phyloP scores from a whole-genome alignment of 2,888 invertebrate genomes.

The Strigamia maritima region DNA sequence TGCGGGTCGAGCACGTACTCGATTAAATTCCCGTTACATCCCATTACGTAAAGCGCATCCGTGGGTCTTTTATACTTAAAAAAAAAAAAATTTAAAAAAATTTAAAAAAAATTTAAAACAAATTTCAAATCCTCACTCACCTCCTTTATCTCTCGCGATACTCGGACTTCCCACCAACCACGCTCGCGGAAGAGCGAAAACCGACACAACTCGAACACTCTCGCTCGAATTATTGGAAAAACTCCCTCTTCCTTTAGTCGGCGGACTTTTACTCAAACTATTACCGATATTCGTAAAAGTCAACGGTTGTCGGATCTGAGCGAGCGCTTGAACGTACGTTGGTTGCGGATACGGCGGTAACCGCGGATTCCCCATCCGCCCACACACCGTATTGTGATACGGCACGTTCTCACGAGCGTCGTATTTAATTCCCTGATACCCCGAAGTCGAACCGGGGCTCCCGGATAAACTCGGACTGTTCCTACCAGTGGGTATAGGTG shows the following conservation, averaged over 20 bases:
- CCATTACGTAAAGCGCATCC: constrained; percentile 85
- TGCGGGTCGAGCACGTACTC: constrained; percentile 84
- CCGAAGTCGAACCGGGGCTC: constrained; percentile 49
- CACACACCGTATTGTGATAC: constrained; percentile 48
- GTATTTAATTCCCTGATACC: constrained; percentile 42
- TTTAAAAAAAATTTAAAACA: background rate
- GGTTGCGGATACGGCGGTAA: constrained; percentile 89
- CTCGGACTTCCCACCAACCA: constrained; percentile 61
- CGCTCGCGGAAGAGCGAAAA: constrained; percentile 71
- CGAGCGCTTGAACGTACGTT: constrained; percentile 71
- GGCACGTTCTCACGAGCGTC: constrained; percentile 63
- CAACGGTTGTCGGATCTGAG: constrained; percentile 68
- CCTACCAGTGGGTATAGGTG: constrained; percentile 61
- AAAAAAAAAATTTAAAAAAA: constrained; percentile 1
- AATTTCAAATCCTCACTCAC: constrained; percentile 39
- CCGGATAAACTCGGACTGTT: constrained; percentile 63
- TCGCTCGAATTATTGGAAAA: constrained; percentile 49
- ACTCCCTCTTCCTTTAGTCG: constrained; percentile 41
- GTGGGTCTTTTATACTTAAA: constrained; percentile 58
- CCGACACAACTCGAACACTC: constrained; percentile 73
- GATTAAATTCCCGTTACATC: constrained; percentile 78
- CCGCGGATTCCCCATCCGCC: constrained; percentile 67
- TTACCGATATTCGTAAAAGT: constrained; percentile 44
- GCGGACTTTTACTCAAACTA: constrained; percentile 43
- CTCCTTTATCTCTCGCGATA: constrained; percentile 47